Base-by-base conservation (phyloP, 2,888 invertebrate genomes). In the Galerucella nymphaeae region DNA sequence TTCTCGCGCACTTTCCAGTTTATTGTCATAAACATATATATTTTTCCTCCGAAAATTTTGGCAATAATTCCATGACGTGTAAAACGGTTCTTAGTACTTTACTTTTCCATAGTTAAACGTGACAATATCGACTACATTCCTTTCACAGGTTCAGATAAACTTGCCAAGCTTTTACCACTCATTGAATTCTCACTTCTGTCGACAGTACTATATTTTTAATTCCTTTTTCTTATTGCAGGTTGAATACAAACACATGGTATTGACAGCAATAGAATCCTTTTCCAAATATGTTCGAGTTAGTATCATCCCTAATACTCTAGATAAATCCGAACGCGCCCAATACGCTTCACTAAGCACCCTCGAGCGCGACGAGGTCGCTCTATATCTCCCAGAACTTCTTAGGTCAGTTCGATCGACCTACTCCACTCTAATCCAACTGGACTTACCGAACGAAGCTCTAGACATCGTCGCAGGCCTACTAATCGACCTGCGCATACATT, bases 391-490 rank as follows among this genome's bases (percentile, higher is more conserved):
- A 1, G 92, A 93, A 83, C 95, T 96, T 85, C 89, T 98, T 66
- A 89, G 78, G 11, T 77, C 76, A 18, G 91, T 97, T 53, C 89
- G 95, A 74, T 93, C 94, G 67, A 93, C 95, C 62, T 95, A 96
- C 83, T 91, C 93, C 53, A 91, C 93, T 6, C 87, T 98, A 23
- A 92, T 96, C 77, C 92, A 93, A 73, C 88, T 97, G 50, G 97
- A 98, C 85, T 88, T 97, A 72, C 96, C 96, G 0, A 93, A 92
- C 69, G 96, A 97, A 86, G 95, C 96, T 5, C 88, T 96, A 68
- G 94, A 94, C 80, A 92, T 96, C 73, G 92, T 98, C 66, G 93
- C 94, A 82, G 91, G 91, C 77, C 90, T 97, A 58, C 93, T 97
- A 77, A 93, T 96, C 85, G 96, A 97, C 84, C 91, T 97, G 81